A percentile compares a stretch with the other conserved stretches of the same genome.
Conservation (phyloP, 2,113 vertebrate species). For the Pithys albifrons region DNA sequence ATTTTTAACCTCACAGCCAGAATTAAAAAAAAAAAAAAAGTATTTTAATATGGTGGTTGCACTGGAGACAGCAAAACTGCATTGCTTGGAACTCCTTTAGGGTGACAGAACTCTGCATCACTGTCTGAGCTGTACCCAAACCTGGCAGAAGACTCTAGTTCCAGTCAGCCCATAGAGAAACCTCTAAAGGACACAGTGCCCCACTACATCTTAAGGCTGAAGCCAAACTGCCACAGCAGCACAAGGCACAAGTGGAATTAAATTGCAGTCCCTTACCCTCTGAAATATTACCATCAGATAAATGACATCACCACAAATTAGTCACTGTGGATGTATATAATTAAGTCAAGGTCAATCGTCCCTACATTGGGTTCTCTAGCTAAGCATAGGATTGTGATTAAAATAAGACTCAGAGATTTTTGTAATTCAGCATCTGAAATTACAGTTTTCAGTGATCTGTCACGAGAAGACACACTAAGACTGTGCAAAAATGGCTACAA, state of each 20-base stretch:
- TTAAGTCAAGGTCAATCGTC: background rate
- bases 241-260: background rate
- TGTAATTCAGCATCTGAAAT: background rate
- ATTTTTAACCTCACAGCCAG: background rate
- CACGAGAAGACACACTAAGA: background rate
- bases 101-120: background rate
- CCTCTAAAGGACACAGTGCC: background rate
- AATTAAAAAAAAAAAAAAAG: background rate
- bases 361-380: background rate
- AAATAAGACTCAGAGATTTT: background rate
- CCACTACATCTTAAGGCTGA: background rate
- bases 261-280: background rate
- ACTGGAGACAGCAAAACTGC: background rate
- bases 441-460: background rate
- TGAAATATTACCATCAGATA: background rate
- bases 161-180: background rate
- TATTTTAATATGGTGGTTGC: background rate
- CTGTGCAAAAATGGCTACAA: background rate
- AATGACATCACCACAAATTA: constrained; percentile 16
- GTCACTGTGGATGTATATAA: background rate
- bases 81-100: background rate
- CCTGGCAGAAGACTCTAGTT: background rate
- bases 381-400: background rate
- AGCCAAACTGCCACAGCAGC: background rate
- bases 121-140: background rate